Percentiles rank a stretch among this genome's conserved stretches.
Conservation (phyloP, 2,113 vertebrate species). For the Notechis scutatus region DNA sequence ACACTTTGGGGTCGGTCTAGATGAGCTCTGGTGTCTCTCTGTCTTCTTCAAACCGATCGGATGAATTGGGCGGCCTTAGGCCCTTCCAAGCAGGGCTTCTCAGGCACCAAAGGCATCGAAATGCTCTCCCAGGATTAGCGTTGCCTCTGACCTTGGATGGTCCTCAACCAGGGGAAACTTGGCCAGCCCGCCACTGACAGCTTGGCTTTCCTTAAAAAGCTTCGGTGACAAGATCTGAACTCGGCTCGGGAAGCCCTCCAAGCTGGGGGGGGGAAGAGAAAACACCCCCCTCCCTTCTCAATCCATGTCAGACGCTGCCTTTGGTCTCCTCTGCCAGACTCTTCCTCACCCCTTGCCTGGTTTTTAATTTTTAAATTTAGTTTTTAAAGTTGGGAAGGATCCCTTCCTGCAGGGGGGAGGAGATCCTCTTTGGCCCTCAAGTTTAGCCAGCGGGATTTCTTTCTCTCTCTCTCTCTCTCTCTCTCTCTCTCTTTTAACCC, state of each 20-base stretch:
- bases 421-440: too few relatives aligned
- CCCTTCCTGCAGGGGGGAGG: too few relatives aligned
- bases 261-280: background rate
- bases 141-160: background rate
- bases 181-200: background rate
- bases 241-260: background rate
- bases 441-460: too few relatives aligned
- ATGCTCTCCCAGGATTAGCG: background rate
- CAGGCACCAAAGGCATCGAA: rapidly evolving
- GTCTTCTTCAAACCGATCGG: background rate
- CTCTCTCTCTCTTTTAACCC: too few relatives aligned
- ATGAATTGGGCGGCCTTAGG: background rate
- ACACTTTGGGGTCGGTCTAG: background rate
- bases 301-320: background rate
- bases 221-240: background rate
- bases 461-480: too few relatives aligned
- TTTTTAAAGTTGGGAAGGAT: background rate
- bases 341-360: background rate
- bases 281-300: background rate
- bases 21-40: background rate
- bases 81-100: background rate
- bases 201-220: background rate
- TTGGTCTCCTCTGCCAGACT: background rate
- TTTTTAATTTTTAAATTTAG: background rate
- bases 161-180: background rate